Evolutionary conservation across 2,888 invertebrate species (phyloP), one percentile per base, ranked within the genome.

Genomic region (Lochmaea capreae): DNA sequence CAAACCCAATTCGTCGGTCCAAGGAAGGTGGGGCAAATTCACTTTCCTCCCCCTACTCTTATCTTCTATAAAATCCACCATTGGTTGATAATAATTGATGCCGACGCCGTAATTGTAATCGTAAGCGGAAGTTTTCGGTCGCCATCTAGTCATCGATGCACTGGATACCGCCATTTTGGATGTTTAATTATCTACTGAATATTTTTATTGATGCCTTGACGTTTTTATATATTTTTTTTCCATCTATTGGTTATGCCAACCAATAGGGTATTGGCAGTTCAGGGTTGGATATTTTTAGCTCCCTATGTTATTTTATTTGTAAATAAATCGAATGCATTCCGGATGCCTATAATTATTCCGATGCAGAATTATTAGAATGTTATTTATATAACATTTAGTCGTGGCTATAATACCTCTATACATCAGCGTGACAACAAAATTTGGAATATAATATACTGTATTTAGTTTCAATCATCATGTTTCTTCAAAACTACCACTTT

Each of bases 61-160:
- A 61, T 90, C 91, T 84, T 93, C 92, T 81, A 95, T 91, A 84
- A 94, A 95, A 87, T 95, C 94, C 83, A 95, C 92, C 95, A 95
- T 95, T 65, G 95, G 95, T 86, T 95, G 94, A 87, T 95, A 95
- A 87, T 91, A 94, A 88, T 95, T 93, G 83, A 95, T 93, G 67
- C 93, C 94, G 86, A 92, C 94, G 79, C 93, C 93, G 88, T 95
- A 95, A 88, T 95, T 95, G 86, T 93, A 92, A 84, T 94, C 93
- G 88, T 95, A 95, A 73, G 93, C 91, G 71, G 91, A 86, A 22
- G 93, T 92, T 68, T 92, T 91, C 67, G 91, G 91, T 79, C 89
- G 89, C 83, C 84, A 83, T 77, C 79, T 83, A 71, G 71, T 76
- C 22, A 67, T 33, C 12, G 26, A 63, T 16, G 66, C n/a, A 33